A percentile compares a stretch with the other conserved stretches of the same genome.
phyloP scores from a whole-genome alignment of 2,888 invertebrate species.

The Epinotia demarniana region DNA sequence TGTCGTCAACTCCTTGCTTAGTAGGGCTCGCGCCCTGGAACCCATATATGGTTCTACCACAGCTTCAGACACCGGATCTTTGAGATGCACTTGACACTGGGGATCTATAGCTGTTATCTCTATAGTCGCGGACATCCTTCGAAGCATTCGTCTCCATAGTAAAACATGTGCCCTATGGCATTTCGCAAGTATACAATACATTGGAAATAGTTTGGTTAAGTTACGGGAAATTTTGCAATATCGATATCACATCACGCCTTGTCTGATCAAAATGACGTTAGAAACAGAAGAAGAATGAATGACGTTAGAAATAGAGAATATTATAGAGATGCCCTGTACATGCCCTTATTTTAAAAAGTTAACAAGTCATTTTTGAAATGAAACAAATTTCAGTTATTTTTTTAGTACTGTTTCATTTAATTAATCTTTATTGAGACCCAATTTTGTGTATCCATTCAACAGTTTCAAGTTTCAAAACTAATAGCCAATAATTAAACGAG shows the following conservation, averaged over 20 bases:
- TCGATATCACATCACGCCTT: not conserved
- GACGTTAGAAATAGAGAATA: not conserved
- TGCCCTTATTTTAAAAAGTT: not conserved
- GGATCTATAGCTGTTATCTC: not conserved
- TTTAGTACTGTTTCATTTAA: too few species aligned
- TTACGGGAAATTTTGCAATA: not conserved
- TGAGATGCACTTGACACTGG: not conserved
- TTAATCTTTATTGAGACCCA: not conserved
- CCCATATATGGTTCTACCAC: slow-evolving; percentile 4
- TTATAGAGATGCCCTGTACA: not conserved
- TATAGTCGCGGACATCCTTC: not conserved
- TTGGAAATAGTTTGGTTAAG: not conserved
- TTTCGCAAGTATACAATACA: not conserved
- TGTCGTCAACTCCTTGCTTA: not conserved
- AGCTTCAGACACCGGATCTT: slow-evolving; percentile 1
- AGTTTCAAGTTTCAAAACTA: not conserved
- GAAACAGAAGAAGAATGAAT: too few species aligned
- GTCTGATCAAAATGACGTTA: too few species aligned
- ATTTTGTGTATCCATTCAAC: not conserved
- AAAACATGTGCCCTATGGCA: slow-evolving; percentile 30
- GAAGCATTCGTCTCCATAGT: slow-evolving; percentile 31
- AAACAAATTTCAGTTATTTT: too few species aligned
- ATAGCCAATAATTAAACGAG: not conserved
- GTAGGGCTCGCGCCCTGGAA: not conserved
- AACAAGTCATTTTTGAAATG: not conserved